Conservation (phyloP, 2,888 invertebrate genomes). For the Lamproptera curius region DNA sequence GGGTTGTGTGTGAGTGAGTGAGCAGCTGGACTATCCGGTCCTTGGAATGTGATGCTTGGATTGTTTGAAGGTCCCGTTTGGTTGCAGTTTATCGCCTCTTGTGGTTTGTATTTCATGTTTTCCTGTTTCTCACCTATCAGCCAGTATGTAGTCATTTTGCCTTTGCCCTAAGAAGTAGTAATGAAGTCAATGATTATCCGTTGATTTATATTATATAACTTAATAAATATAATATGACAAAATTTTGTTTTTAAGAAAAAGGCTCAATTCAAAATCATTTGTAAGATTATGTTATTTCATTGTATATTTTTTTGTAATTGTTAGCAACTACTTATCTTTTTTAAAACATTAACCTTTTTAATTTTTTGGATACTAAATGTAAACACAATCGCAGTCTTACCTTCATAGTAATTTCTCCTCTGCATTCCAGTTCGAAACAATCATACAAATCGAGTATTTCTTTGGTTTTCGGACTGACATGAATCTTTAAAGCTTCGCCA, state of each 20-base stretch:
- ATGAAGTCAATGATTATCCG: no score
- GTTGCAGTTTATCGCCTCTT: constrained; percentile 36
- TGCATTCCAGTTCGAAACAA: constrained; percentile 88
- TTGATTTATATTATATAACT: neutral
- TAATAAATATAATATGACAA: no score
- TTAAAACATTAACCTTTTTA: no score
- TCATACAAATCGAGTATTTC: constrained; percentile 90
- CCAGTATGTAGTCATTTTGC: constrained; percentile 94
- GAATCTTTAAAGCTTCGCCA: constrained; percentile 93
- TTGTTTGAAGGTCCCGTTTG: constrained; percentile 44
- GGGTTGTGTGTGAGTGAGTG: constrained; percentile 61
- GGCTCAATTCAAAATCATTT: no score
- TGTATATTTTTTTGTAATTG: no score
- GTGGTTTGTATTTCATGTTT: constrained; percentile 29
- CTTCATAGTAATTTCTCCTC: constrained; percentile 96
- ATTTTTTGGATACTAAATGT: no score
- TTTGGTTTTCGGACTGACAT: constrained; percentile 94
- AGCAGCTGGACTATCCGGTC: constrained; percentile 68
- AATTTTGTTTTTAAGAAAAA: no score
- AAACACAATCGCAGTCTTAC: no score
- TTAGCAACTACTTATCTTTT: no score
- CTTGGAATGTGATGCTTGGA: constrained; percentile 70
- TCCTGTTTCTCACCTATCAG: constrained; percentile 81
- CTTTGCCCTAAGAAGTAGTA: constrained; percentile 84
- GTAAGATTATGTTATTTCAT: no score